Evolutionary conservation across 2,888 invertebrate species (phyloP).

Genomic region (Netelia fuscicornis): DNA sequence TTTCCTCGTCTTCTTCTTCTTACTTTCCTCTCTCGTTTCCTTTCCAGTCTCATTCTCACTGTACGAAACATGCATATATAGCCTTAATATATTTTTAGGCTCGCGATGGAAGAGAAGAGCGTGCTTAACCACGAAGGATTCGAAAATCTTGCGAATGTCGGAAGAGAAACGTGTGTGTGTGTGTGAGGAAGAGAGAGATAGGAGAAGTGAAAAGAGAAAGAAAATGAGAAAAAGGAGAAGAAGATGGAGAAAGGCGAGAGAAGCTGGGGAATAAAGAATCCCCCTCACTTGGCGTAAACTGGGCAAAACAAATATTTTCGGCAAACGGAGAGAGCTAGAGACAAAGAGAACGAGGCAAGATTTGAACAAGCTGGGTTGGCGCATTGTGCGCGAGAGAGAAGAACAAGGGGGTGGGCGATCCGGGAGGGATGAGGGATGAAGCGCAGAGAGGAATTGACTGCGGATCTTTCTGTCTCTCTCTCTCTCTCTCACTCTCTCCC

Average conservation of each 20-base stretch:
- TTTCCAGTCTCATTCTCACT: neutral
- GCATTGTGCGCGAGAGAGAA: neutral
- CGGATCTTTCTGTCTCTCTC: neutral
- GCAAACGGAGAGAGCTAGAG: neutral
- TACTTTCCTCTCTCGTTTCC: neutral
- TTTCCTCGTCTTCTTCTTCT: constrained; percentile 33
- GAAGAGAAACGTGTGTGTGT: neutral
- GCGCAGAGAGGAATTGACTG: constrained; percentile 15
- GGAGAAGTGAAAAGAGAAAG: neutral
- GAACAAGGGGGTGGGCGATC: neutral
- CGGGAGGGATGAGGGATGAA: neutral
- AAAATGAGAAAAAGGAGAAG: neutral
- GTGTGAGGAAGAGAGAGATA: neutral
- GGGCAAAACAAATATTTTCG: constrained; percentile 56
- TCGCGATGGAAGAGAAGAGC: neutral
- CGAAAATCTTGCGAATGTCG: neutral
- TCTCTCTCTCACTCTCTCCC: constrained; percentile 23
- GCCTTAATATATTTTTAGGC: neutral
- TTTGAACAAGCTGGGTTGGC: constrained; percentile 7
- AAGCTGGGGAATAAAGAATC: constrained; percentile 38
- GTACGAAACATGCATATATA: neutral
- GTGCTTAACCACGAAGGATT: neutral
- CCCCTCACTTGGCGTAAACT: neutral
- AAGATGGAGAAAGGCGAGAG: neutral
- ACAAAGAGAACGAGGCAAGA: constrained; percentile 4